phyloP scores from a whole-genome alignment of 2,113 vertebrate genomes.

The Monopterus albus region DNA sequence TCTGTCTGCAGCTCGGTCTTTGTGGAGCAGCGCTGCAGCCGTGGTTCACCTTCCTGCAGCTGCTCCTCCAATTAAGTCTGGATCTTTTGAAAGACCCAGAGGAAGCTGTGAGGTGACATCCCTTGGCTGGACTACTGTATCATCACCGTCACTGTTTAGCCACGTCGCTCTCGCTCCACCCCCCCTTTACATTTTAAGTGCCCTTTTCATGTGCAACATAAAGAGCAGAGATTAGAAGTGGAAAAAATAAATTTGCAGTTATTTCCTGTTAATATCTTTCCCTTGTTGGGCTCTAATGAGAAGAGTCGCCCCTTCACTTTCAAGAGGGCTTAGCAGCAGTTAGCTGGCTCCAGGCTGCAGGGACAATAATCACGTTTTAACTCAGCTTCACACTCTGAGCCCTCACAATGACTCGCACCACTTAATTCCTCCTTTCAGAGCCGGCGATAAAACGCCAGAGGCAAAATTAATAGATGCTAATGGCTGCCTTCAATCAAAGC shows the following conservation, averaged over 20 bases:
- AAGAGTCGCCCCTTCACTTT: slow-evolving; percentile 70
- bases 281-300: slow-evolving; percentile 73
- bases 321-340: slow-evolving; percentile 81
- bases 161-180: not conserved
- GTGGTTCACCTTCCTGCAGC: slow-evolving; percentile 15
- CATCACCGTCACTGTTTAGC: slow-evolving; percentile 28
- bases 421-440: slow-evolving; percentile 80
- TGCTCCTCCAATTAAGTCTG: slow-evolving; percentile 33
- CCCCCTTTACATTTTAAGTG: slow-evolving; percentile 48
- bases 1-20: no score
- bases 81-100: no score
- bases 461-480: slow-evolving; percentile 85
- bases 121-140: slow-evolving; percentile 9
- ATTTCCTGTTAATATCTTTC: slow-evolving; percentile 67
- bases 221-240: slow-evolving; percentile 43
- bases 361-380: slow-evolving; percentile 82
- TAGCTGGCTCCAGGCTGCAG: slow-evolving; percentile 72
- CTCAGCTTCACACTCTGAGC: slow-evolving; percentile 72
- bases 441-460: slow-evolving; percentile 77
- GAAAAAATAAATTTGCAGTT: slow-evolving; percentile 56
- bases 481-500: slow-evolving; percentile 81
- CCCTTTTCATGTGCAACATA: slow-evolving; percentile 13
- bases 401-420: slow-evolving; percentile 77
- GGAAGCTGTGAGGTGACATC: not conserved
- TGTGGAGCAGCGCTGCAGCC: no score